These are phyloP conservation scores for Cheilosia grossa DNA, from an alignment of 2,888 invertebrate genomes.

Conservation along the genomic window DNA sequence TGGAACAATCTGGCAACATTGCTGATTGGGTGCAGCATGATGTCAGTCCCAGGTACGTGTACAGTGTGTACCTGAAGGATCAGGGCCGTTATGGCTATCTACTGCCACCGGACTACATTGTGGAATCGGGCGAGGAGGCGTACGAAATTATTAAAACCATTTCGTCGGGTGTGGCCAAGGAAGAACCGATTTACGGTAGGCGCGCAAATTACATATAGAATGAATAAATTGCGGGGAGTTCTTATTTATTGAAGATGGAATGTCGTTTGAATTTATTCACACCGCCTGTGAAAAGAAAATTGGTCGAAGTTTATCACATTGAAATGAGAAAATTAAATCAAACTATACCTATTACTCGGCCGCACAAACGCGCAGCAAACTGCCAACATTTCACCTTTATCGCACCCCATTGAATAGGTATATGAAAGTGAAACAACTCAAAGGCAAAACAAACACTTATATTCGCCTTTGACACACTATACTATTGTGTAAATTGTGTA, in stretches of 20 bases:
- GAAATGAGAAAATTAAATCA: too few species aligned
- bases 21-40: constrained; percentile 81
- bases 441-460: not conserved
- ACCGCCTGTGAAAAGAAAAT: too few species aligned
- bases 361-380: too few species aligned
- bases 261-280: not conserved
- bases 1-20: constrained; percentile 80
- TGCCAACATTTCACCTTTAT: not conserved
- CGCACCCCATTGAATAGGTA: not conserved
- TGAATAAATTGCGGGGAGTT: not conserved
- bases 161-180: constrained; percentile 76
- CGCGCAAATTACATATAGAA: constrained; percentile 5
- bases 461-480: not conserved
- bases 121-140: constrained; percentile 81
- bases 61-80: constrained; percentile 80
- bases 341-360: too few species aligned
- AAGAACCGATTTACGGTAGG: constrained; percentile 26
- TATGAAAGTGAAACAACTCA: not conserved
- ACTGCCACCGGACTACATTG: constrained; percentile 80
- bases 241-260: not conserved
- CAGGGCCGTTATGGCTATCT: constrained; percentile 82
- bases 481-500: not conserved
- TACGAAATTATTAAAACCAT: constrained; percentile 80
- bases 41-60: constrained; percentile 79
- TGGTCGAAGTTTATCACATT: too few species aligned